Percentiles rank a stretch among this genome's conserved stretches.
Evolutionary conservation across 2,888 invertebrate genomes (phyloP).

Genomic region (Epinotia demarniana): DNA sequence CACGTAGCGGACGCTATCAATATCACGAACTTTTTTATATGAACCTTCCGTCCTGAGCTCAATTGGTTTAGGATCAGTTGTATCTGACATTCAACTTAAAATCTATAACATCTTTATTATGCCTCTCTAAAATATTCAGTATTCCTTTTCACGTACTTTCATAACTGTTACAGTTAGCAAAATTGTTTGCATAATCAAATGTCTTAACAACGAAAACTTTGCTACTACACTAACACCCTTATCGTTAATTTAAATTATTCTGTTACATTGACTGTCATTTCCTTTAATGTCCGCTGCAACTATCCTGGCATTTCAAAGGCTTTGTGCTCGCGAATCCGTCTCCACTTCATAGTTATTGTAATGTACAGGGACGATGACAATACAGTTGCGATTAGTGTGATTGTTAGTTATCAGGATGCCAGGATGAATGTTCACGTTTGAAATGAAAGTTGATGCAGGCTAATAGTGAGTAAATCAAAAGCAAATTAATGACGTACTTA

Average conservation of each 20-base stretch:
- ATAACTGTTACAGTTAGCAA: neutral
- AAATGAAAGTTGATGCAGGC: neutral
- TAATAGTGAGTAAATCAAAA: constrained; percentile 24
- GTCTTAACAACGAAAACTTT: constrained; percentile 7
- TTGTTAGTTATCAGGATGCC: constrained; percentile 35
- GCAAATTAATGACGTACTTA: neutral
- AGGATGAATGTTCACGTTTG: constrained; percentile 30
- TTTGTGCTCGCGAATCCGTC: constrained; percentile 59
- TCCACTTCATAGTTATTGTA: constrained; percentile 60
- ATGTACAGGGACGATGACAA: constrained; percentile 82
- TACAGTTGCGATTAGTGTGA: constrained; percentile 62
- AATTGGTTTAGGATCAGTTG: constrained; percentile 21
- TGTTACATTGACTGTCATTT: neutral
- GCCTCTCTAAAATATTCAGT: neutral
- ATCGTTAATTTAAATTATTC: neutral
- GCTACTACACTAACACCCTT: neutral
- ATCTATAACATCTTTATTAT: neutral
- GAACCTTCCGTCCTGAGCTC: constrained; percentile 41
- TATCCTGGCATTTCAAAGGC: constrained; percentile 4
- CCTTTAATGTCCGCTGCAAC: neutral
- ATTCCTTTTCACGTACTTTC: neutral
- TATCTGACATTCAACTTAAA: neutral
- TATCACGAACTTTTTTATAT: constrained; percentile 24
- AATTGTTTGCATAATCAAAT: neutral
- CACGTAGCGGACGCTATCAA: constrained; percentile 7